Evolutionary conservation across 2,113 vertebrate species (phyloP).

Genomic region (Pipa parva): DNA sequence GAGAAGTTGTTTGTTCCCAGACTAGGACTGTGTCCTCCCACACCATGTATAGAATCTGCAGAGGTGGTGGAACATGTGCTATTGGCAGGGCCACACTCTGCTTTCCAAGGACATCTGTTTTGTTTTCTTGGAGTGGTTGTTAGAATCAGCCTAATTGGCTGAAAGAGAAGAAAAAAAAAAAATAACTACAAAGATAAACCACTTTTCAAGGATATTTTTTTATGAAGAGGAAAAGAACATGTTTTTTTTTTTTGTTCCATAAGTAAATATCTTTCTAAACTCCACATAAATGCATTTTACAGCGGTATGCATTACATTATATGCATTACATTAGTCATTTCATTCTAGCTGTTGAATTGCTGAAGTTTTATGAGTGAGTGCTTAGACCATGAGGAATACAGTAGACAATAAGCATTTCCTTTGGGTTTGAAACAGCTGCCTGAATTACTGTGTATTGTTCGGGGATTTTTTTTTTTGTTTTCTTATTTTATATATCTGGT

Average conservation of each 20-base stretch:
- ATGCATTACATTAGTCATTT: constrained; percentile 29
- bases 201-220: background rate
- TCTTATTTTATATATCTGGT: constrained; percentile 15
- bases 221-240: background rate
- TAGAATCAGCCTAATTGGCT: background rate
- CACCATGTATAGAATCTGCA: constrained; percentile 9
- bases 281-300: constrained; percentile 7
- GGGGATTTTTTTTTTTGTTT: background rate
- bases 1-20: constrained; percentile 1
- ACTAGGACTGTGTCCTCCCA: background rate
- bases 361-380: constrained; percentile 31
- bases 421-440: constrained; percentile 39
- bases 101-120: constrained; percentile 16
- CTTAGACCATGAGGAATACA: constrained; percentile 15
- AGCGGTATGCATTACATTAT: constrained; percentile 33
- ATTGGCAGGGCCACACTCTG: constrained; percentile 6
- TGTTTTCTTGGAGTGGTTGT: background rate
- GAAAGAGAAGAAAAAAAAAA: background rate
- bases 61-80: constrained; percentile 2
- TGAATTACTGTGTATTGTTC: constrained; percentile 30
- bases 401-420: constrained; percentile 40
- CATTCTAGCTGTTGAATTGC: constrained; percentile 21
- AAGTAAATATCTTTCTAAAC: constrained; percentile 14
- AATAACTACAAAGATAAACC: background rate
- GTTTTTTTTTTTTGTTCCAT: background rate